Evolutionary conservation across 2,888 invertebrate species (phyloP).

Genomic region (Fabriciana adippe): DNA sequence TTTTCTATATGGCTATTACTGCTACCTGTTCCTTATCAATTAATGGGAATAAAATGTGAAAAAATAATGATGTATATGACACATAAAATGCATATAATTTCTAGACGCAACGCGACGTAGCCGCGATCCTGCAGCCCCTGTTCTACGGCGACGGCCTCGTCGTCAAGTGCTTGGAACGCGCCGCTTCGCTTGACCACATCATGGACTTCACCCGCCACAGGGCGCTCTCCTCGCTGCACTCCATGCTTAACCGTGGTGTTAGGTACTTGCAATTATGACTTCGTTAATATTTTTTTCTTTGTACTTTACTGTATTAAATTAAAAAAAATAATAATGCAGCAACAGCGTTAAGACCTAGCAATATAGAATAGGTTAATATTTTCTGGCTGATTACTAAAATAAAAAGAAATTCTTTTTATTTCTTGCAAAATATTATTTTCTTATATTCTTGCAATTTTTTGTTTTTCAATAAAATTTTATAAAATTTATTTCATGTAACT

Average conservation of each 20-base stretch:
- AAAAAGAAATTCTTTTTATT: not conserved
- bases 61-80: not conserved
- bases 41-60: not conserved
- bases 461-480: not conserved
- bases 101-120: slow-evolving; percentile 94
- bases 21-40: not conserved
- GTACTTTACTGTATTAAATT: no score
- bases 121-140: slow-evolving; percentile 90
- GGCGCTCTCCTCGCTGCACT: slow-evolving; percentile 97
- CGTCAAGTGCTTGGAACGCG: slow-evolving; percentile 94
- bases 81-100: not conserved
- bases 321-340: no score
- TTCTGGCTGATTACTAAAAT: no score
- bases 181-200: slow-evolving; percentile 96
- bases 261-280: slow-evolving; percentile 72
- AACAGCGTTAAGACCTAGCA: no score
- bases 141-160: slow-evolving; percentile 97
- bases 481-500: not conserved
- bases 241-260: slow-evolving; percentile 97
- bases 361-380: not conserved
- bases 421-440: not conserved
- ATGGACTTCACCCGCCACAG: slow-evolving; percentile 99
- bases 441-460: not conserved
- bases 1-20: no score
- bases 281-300: slow-evolving; percentile 4